Base-by-base conservation (phyloP, 2,888 invertebrate species). In the Salpingus planirostris region DNA sequence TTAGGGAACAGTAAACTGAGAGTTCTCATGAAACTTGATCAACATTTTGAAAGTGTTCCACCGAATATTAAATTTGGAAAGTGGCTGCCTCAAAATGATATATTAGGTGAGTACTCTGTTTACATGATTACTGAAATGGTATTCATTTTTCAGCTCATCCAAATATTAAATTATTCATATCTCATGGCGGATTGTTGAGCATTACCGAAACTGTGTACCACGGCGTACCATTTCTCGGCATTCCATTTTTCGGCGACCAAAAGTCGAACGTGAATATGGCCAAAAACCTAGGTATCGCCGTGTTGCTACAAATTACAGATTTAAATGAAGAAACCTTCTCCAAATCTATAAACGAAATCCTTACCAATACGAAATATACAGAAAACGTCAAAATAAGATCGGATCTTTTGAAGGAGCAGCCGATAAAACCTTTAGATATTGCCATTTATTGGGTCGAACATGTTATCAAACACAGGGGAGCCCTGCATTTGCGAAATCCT, bases 1-100 rank as follows among this genome's bases (percentile, higher is more conserved):
- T 72, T 82, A 28, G 62, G 67, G 1, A 66, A 64, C 36, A 43
- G 78, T 0, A 72, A 75, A 32, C 74, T 76, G 37, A 72, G 68
- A 7, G 70, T 81, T 1, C 47, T 82, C 8, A 78, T 78, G 76
- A 80, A 80, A 60, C 80, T 74, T 72, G 78, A 80, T 4, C 4
- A 4, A 3, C 39, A 47, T 3, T 49, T 73, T 7, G 61, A 66
- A 1, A 67, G 69, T 18, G 65, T 70, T 42, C 68, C 78, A 0
- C 48, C 64, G 0, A 78, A 79, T 50, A 63, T 82, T 1, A 61
- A 69, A 29, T 60, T 70, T 2, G 59, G 64, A 33, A 71, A 74
- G 40, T 83, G 82, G 82, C 48, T 80, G 15, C 82, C 82, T 0
- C 83, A 83, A 38, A 29, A 40, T 3, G 46, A 47, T 12, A 43